These are phyloP conservation scores for Rambutsinella grinnellia DNA, from an alignment of 2,888 invertebrate genomes.

Conservation along the genomic window DNA sequence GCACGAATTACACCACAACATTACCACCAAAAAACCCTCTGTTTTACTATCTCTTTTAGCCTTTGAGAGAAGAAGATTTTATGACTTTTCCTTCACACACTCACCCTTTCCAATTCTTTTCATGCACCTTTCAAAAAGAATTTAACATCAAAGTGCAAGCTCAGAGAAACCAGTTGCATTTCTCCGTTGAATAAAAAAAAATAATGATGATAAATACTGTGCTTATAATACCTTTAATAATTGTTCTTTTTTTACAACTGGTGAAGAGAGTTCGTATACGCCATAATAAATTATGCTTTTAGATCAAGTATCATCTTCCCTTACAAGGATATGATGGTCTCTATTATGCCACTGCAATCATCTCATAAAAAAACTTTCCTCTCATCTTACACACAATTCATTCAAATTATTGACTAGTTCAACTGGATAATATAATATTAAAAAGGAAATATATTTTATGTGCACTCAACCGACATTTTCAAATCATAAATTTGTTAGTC, in stretches of 20 bases:
- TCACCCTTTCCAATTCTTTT: constrained; percentile 25
- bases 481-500: too few relatives aligned
- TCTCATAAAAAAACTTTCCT: background rate
- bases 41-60: constrained; percentile 35
- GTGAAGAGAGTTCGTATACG: background rate
- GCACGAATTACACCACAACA: constrained; percentile 19
- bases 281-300: background rate
- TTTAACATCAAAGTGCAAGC: constrained; percentile 56
- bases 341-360: background rate
- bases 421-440: background rate
- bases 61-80: constrained; percentile 35
- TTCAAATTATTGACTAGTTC: background rate
- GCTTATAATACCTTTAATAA: constrained; percentile 27
- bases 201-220: constrained; percentile 40
- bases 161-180: constrained; percentile 52
- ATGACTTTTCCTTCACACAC: constrained; percentile 31
- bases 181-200: constrained; percentile 28
- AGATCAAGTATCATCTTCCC: background rate
- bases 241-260: constrained; percentile 28
- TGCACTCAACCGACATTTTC: too few relatives aligned
- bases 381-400: background rate
- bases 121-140: constrained; percentile 41
- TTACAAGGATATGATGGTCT: background rate
- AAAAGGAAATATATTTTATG: too few relatives aligned
- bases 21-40: constrained; percentile 38